These are phyloP conservation scores for Merluccius polli DNA, from an alignment of 2,797 vertebrate species.

Conservation along the genomic window DNA sequence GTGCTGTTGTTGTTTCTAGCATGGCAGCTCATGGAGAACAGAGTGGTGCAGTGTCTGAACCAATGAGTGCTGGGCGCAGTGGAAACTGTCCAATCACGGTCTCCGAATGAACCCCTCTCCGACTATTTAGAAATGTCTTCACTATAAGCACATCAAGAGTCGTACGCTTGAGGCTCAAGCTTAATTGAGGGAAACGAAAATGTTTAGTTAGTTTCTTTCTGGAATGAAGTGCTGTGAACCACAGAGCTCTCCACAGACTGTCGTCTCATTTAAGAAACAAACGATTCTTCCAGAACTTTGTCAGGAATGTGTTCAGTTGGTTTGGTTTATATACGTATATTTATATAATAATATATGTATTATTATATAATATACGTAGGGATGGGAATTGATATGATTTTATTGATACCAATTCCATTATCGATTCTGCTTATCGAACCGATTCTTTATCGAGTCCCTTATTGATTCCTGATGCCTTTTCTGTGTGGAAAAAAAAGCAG, in stretches of 20 bases:
- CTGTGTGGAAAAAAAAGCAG: too few relatives aligned
- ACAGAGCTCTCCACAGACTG: too few relatives aligned
- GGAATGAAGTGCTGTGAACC: too few relatives aligned
- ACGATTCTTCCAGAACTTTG: not conserved
- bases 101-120: not conserved
- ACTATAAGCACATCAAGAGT: too few relatives aligned
- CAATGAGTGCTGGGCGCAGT: not conserved
- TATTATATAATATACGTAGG: too few relatives aligned
- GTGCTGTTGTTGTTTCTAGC: not conserved
- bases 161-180: not conserved
- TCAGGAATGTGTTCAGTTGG: not conserved
- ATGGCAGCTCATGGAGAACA: not conserved
- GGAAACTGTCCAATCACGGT: not conserved
- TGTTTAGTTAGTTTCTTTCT: too few relatives aligned
- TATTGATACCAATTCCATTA: too few relatives aligned
- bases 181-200: not conserved
- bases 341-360: too few relatives aligned
- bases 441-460: too few relatives aligned
- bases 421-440: too few relatives aligned
- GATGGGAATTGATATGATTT: too few relatives aligned
- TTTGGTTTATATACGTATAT: not conserved
- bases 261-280: not conserved
- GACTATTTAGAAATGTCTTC: not conserved
- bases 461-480: too few relatives aligned
- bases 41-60: not conserved